phyloP scores from a whole-genome alignment of 1,140 invertebrate genomes.

The Cydia amplana region DNA sequence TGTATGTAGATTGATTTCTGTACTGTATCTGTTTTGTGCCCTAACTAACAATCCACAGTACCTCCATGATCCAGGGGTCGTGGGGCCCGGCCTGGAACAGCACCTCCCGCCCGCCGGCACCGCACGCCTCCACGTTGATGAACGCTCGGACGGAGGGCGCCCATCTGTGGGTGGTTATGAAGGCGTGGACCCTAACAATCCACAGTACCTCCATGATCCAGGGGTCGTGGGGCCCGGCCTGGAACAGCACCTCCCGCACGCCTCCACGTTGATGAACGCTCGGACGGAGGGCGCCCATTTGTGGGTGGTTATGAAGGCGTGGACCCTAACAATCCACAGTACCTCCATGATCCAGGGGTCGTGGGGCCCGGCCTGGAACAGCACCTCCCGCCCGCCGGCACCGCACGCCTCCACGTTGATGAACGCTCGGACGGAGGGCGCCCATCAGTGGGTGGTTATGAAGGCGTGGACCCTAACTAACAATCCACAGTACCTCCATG shows the following conservation, averaged over 20 bases:
- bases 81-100: conserved; percentile 96
- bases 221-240: conserved; percentile 94
- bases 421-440: conserved; percentile 89
- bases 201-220: conserved; percentile 80
- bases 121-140: conserved; percentile 96
- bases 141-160: conserved; percentile 90
- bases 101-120: conserved; percentile 94
- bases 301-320: conserved; percentile 97
- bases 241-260: conserved; percentile 96
- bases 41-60: no score
- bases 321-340: no score
- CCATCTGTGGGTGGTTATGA: conserved; percentile 96
- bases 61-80: conserved; percentile 96
- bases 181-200: no score
- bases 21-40: no score
- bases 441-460: conserved; percentile 96
- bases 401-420: conserved; percentile 97
- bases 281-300: conserved; percentile 90
- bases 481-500: no score
- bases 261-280: conserved; percentile 96
- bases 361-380: conserved; percentile 96
- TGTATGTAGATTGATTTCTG: no score
- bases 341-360: conserved; percentile 86
- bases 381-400: no score
- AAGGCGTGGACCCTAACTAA: no score